Percentiles rank a stretch among this genome's conserved stretches.
phyloP scores from a whole-genome alignment of 35 echinoderm and acorn worm genomes.

The Stichopus chloronotus region DNA sequence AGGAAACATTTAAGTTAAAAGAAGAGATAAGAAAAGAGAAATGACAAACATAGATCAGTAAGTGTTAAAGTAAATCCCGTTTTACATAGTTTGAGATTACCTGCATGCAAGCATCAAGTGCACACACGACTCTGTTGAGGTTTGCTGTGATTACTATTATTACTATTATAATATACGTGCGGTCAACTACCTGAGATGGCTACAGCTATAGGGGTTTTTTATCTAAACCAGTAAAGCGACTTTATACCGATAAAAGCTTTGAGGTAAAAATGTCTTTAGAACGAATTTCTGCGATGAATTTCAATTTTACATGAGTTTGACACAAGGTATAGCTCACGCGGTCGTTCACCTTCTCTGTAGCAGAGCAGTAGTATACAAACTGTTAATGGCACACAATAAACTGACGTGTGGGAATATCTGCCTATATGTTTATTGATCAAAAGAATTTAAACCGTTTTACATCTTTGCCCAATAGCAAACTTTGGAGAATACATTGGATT shows the following conservation, averaged over 20 bases:
- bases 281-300: constrained; percentile 44
- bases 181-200: constrained; percentile 31
- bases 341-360: constrained; percentile 13
- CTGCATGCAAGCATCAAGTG: too few species aligned
- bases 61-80: neutral
- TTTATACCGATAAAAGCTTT: constrained; percentile 13
- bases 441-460: neutral
- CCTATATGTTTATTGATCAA: neutral
- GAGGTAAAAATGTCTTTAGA: constrained; percentile 32
- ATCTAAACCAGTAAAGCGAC: neutral
- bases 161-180: neutral
- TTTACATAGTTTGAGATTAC: neutral
- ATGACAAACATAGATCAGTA: neutral
- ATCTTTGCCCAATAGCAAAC: neutral
- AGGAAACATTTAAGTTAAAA: neutral
- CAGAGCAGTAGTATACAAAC: neutral
- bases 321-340: constrained; percentile 16
- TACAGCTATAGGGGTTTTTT: neutral
- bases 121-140: neutral
- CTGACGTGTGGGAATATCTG: neutral
- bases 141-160: neutral
- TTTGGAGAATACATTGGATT: neutral
- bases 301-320: constrained; percentile 47
- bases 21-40: neutral
- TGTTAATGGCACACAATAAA: neutral